Conservation (phyloP, 1,140 invertebrate species). For the Carposina sasakii region DNA sequence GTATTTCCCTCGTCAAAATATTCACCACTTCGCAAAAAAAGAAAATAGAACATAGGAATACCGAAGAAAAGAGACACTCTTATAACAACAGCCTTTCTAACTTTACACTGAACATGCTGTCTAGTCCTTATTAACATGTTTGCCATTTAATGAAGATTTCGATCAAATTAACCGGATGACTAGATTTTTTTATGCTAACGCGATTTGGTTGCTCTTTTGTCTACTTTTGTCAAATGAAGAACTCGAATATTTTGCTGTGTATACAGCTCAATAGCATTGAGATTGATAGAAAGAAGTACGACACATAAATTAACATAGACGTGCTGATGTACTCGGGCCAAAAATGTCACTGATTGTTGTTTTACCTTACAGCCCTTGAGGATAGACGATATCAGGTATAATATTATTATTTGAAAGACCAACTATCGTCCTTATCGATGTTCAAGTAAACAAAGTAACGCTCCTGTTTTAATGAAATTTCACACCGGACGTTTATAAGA, state of each 20-base stretch:
- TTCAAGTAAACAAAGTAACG: too few species aligned
- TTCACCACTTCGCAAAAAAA: slow-evolving; percentile 14
- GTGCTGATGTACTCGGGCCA: slow-evolving; percentile 15
- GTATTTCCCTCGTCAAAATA: too few species aligned
- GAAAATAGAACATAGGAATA: slow-evolving; percentile 36
- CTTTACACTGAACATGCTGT: slow-evolving; percentile 34
- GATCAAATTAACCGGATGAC: slow-evolving; percentile 21
- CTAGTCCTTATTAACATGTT: slow-evolving; percentile 63
- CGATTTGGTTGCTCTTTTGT: too few species aligned
- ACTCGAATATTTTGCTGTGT: slow-evolving; percentile 54
- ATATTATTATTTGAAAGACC: slow-evolving; percentile 35
- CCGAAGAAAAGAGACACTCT: slow-evolving; percentile 47
- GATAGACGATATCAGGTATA: too few species aligned
- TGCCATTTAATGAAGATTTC: slow-evolving; percentile 40
- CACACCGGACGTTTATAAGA: too few species aligned
- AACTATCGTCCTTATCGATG: too few species aligned
- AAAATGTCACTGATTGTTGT: too few species aligned
- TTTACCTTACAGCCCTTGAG: slow-evolving; percentile 16
- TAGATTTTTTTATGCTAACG: slow-evolving; percentile 12
- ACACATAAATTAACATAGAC: slow-evolving; percentile 21
- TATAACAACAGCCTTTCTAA: slow-evolving; percentile 33
- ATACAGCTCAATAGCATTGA: slow-evolving; percentile 48
- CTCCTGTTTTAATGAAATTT: too few species aligned
- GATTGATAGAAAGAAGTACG: slow-evolving; percentile 3
- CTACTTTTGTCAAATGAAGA: slow-evolving; percentile 60